Evolutionary conservation across 2,113 vertebrate genomes (phyloP), one percentile per base, ranked within the genome.

Genomic region (Istiophorus platypterus): DNA sequence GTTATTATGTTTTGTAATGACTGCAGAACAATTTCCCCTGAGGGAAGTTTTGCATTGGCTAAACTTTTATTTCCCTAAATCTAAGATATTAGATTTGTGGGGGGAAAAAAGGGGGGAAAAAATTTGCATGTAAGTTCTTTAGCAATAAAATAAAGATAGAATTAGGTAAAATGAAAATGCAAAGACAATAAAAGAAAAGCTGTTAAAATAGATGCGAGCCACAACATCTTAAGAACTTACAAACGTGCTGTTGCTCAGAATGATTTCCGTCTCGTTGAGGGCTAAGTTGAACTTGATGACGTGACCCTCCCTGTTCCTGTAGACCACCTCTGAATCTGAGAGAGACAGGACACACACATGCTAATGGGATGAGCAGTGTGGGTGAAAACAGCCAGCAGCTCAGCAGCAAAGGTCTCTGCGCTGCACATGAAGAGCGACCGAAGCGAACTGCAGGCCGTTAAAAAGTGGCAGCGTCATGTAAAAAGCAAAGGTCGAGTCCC

Each of bases 201-300:
- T 72, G 24, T 6, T 4, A 39, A 42, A 42, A 42, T 2, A n/a
- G 8, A 49, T 20, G 47, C 18, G 2, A 17, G 6, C 45, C 15
- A 47, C 45, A 47, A 47, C 42, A 17, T 18, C 14, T 17, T 47
- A 47, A 41, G 59, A 27, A 74, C 98, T 96, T 94, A 99, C 98
- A 92, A 99, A 99, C 31, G 97, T 98, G 92, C 93, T 95, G 89
- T 98, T 97, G 94, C 95, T 96, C 94, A 99, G 87, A 81, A 99
- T 88, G 85, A 98, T 90, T 13, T 95, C 94, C 0, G 96, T 97
- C 86, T 96, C 91, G 76, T 99, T 99, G 82, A 94, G 94, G 90
- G 92, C 93, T 79, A 97, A 95, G 92, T 98, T 97, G 88, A 98
- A 95, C 89, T 95, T 96, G 95, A 99, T 92, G 84, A 99, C 97